These are phyloP conservation scores for Danio tinwini DNA, from an alignment of 2,797 vertebrate species.

Conservation along the genomic window DNA sequence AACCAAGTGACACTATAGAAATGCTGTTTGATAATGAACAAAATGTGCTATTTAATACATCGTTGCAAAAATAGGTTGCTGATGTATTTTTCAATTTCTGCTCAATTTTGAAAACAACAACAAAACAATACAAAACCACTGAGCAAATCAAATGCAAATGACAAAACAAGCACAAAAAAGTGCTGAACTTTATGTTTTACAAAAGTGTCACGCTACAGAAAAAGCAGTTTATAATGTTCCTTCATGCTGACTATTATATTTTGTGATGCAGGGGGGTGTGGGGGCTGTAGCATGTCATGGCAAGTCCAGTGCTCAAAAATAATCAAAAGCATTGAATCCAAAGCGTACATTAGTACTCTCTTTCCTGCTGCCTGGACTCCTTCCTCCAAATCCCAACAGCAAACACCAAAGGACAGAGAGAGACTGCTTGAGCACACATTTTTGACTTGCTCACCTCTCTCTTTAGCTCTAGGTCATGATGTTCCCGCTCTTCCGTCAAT, in stretches of 20 bases:
- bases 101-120: not conserved
- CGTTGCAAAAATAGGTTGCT: not conserved
- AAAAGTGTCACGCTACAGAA: not conserved
- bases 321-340: not conserved
- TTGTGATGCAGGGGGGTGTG: not conserved
- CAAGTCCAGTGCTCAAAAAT: not conserved
- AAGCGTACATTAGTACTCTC: not conserved
- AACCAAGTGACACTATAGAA: too few relatives aligned
- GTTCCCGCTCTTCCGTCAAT: conserved; percentile 41
- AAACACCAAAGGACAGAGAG: not conserved
- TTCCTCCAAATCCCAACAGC: conserved; percentile 3
- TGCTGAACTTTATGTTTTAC: not conserved
- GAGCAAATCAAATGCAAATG: not conserved
- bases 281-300: not conserved
- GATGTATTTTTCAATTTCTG: not conserved
- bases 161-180: not conserved
- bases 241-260: not conserved
- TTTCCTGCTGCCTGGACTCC: not conserved
- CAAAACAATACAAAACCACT: not conserved
- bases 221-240: not conserved
- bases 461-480: conserved; percentile 40
- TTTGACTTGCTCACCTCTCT: conserved; percentile 32
- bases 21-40: too few relatives aligned
- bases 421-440: conserved; percentile 20
- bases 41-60: not conserved